phyloP scores from a whole-genome alignment of 2,113 vertebrate genomes.

The Geococcyx californianus region DNA sequence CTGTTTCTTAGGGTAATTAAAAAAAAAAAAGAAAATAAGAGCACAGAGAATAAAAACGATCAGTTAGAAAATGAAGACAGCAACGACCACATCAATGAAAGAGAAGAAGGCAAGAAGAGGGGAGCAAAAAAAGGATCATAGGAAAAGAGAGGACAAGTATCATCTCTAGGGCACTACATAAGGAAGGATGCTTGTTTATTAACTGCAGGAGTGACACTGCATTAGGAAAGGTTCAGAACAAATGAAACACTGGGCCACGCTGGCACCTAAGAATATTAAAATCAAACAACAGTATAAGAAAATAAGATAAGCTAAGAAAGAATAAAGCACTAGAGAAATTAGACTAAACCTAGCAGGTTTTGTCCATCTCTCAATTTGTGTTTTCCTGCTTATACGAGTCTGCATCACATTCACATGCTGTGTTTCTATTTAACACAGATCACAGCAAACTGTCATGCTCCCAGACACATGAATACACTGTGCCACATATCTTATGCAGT shows the following conservation, averaged over 20 bases:
- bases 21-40: background rate
- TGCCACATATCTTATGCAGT: background rate
- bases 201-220: background rate
- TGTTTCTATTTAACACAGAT: constrained; percentile 42
- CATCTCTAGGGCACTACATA: background rate
- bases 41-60: background rate
- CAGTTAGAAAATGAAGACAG: background rate
- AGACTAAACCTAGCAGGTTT: background rate
- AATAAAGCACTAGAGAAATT: background rate
- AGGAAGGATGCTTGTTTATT: background rate
- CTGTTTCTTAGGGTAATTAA: background rate
- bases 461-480: constrained; percentile 4
- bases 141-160: background rate
- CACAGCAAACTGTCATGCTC: constrained; percentile 22
- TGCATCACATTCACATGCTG: background rate
- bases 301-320: background rate
- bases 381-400: background rate
- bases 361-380: background rate
- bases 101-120: background rate
- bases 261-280: background rate
- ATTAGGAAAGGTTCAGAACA: background rate
- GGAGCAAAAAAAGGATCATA: background rate
- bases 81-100: background rate
- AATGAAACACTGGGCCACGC: background rate
- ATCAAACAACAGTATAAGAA: background rate